phyloP scores from a whole-genome alignment of 2,797 vertebrate species.

The Microctenopoma lineatum region DNA sequence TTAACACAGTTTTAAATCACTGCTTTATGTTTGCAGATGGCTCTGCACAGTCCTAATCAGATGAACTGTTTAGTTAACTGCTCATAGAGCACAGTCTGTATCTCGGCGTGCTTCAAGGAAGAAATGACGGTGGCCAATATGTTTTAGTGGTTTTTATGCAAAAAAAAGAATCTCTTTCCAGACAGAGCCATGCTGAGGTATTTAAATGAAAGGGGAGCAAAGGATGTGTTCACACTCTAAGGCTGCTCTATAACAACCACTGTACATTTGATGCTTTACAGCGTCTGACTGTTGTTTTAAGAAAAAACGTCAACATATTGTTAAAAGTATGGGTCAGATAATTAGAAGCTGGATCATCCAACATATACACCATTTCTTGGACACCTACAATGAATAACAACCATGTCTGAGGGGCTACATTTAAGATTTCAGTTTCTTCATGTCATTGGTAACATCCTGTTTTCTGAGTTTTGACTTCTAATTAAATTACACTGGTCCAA shows the following conservation, averaged over 20 bases:
- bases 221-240: neutral
- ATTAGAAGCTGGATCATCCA: too few species aligned
- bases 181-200: slow-evolving; percentile 10
- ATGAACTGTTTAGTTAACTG: slow-evolving; percentile 59
- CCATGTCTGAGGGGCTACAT: too few species aligned
- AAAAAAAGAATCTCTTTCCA: slow-evolving; percentile 7
- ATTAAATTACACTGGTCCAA: neutral
- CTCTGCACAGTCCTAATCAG: slow-evolving; percentile 45
- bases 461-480: neutral
- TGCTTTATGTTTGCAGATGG: slow-evolving; percentile 51
- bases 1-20: slow-evolving; percentile 66
- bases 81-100: slow-evolving; percentile 18
- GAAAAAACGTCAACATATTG: too few species aligned
- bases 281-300: too few species aligned
- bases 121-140: neutral
- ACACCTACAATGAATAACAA: too few species aligned
- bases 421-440: neutral
- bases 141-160: slow-evolving; percentile 20
- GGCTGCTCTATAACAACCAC: neutral
- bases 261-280: neutral
- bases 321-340: too few species aligned
- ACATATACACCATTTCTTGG: too few species aligned
- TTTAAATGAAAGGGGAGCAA: slow-evolving; percentile 3
- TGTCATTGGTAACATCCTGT: too few species aligned
- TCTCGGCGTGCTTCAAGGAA: neutral